Evolutionary conservation across 1,140 invertebrate genomes (phyloP), one percentile per base, ranked within the genome.

Genomic region (Aphis gossypii): DNA sequence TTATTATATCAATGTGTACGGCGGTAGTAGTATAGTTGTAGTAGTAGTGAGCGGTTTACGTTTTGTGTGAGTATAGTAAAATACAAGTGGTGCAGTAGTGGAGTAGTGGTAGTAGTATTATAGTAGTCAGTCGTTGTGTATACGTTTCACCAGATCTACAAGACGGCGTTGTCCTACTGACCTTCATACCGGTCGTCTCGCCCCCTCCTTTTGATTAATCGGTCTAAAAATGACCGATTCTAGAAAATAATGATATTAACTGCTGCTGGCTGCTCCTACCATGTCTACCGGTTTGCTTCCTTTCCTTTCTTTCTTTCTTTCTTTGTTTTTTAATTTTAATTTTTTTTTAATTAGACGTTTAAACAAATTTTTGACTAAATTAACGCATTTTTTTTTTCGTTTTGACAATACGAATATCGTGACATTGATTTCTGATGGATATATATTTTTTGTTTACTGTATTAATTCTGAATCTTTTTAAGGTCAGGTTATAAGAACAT

Each of bases 131-230:
- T 76, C 14, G 60, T 14, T 14, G 30, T 44, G 18, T 60, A 90
- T 60, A 83, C 91, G 82, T 93, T 93, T 93, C 92, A 93, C 92
- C 92, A 46, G 82, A 25, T 54, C 76, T 41, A 51, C 23, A 93
- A 51, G 92, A 84, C 92, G 92, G 21, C 82, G 92, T 93, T 93
- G 92, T 93, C 92, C 92, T 93, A 93, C 92, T 93, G 92, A 93
- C 92, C 92, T 93, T 93, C 92, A 93, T 93, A 86, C 46, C 48
- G 68, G 92, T 84, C 92, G 92, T 86, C 92, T 93, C 92, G 91
- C 92, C 92, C 92, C 92, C 92, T 93, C 82, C 41, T 93, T 93
- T 93, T 93, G 92, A 93, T 93, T 93, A 93, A 93, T 93, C 82
- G 82, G 46, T 84, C 92, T 86, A 84, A 84, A 93, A 86, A 76